Percentiles rank a stretch among this genome's conserved stretches.
Evolutionary conservation across 2,113 vertebrate genomes (phyloP).

Genomic region (Lethenteron reissneri): DNA sequence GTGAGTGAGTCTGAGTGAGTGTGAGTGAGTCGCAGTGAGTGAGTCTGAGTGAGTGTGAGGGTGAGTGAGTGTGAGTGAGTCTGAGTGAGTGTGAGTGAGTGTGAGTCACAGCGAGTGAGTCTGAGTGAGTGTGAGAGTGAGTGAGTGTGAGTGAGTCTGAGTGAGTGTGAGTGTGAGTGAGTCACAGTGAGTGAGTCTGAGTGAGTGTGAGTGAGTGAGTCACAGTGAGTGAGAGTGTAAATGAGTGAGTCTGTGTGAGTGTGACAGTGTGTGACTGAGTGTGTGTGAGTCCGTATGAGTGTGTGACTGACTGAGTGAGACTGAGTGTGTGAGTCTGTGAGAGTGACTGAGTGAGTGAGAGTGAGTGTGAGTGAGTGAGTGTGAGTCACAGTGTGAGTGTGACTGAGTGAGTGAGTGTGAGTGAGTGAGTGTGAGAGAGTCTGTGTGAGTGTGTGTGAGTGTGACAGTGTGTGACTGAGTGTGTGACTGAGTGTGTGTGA

Average conservation of each 20-base stretch:
- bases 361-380: not conserved
- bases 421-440: not conserved
- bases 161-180: too few relatives aligned
- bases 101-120: too few relatives aligned
- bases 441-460: not conserved
- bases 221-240: not conserved
- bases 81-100: too few relatives aligned
- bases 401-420: not conserved
- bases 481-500: not conserved
- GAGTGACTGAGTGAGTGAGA: not conserved
- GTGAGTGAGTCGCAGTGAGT: not conserved
- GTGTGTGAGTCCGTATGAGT: not conserved
- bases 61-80: not conserved
- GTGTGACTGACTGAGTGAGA: not conserved
- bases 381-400: not conserved
- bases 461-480: not conserved
- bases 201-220: not conserved
- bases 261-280: not conserved
- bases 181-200: not conserved
- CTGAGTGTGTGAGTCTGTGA: not conserved
- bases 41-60: not conserved
- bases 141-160: too few relatives aligned
- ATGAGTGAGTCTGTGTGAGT: not conserved
- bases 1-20: not conserved
- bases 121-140: too few relatives aligned